A percentile compares a stretch with the other conserved stretches of the same genome.
Conservation (phyloP, 2,113 vertebrate genomes). For the Malurus cyaneus region DNA sequence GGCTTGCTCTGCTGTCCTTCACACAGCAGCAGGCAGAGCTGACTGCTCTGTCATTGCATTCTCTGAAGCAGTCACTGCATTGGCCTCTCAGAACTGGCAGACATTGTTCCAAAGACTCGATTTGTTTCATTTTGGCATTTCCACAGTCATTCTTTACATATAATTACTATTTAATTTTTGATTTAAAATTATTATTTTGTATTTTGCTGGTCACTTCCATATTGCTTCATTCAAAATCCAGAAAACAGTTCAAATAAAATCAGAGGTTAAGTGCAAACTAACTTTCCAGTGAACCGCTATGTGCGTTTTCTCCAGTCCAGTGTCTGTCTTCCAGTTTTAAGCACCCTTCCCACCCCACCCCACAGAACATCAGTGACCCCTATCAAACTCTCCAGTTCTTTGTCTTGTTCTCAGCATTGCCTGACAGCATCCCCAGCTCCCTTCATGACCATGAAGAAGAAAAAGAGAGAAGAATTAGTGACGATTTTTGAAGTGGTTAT, state of each 20-base stretch:
- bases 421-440: constrained; percentile 50
- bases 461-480: constrained; percentile 20
- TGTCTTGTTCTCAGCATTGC: constrained; percentile 19
- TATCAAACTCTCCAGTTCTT: constrained; percentile 31
- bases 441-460: not conserved
- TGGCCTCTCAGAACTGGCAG: constrained; percentile 28
- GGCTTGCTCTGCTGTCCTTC: constrained; percentile 30
- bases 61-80: constrained; percentile 32
- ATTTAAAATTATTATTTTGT: constrained; percentile 69
- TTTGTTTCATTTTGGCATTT: constrained; percentile 75
- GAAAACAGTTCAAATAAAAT: constrained; percentile 78
- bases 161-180: constrained; percentile 23
- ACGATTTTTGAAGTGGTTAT: not conserved
- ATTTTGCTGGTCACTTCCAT: constrained; percentile 83
- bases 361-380: constrained; percentile 40
- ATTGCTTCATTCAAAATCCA: constrained; percentile 86
- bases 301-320: constrained; percentile 71
- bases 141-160: constrained; percentile 72
- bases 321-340: constrained; percentile 70
- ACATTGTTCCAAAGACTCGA: constrained; percentile 65
- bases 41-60: constrained; percentile 35
- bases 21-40: constrained; percentile 1
- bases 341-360: constrained; percentile 44
- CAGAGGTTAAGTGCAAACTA: constrained; percentile 79
- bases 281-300: constrained; percentile 72